Percentiles rank a stretch among this genome's conserved stretches.
These are phyloP conservation scores for Epistrophe eligans DNA, from an alignment of 2,888 invertebrate species.

Conservation along the genomic window DNA sequence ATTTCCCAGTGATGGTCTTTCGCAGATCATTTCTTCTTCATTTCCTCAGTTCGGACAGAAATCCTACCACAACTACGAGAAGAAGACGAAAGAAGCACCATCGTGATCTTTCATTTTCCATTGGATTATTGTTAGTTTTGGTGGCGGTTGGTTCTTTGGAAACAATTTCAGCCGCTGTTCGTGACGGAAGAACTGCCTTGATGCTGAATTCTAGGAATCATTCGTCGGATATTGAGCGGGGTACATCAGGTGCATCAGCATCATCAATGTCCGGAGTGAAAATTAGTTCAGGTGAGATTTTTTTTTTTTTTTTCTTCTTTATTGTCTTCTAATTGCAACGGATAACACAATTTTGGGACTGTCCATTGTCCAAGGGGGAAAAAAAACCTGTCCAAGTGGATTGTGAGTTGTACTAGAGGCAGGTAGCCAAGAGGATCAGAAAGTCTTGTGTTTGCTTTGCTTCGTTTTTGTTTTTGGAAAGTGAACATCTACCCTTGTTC, in stretches of 20 bases:
- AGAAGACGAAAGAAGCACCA: slow-evolving; percentile 50
- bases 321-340: slow-evolving; percentile 29
- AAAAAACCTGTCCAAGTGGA: slow-evolving; percentile 33
- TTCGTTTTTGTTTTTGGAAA: slow-evolving; percentile 16
- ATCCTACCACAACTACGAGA: slow-evolving; percentile 23
- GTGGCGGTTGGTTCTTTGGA: slow-evolving; percentile 52
- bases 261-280: slow-evolving; percentile 55
- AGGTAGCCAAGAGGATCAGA: slow-evolving; percentile 15
- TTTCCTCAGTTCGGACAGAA: slow-evolving; percentile 18
- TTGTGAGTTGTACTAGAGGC: not conserved
- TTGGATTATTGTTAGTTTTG: slow-evolving; percentile 70
- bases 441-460: slow-evolving; percentile 8
- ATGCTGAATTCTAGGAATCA: slow-evolving; percentile 73
- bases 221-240: slow-evolving; percentile 58
- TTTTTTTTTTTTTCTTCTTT: slow-evolving; percentile 22
- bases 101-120: slow-evolving; percentile 35
- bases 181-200: slow-evolving; percentile 60
- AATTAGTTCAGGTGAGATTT: slow-evolving; percentile 71
- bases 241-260: slow-evolving; percentile 68
- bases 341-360: slow-evolving; percentile 40
- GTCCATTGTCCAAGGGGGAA: not conserved
- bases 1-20: slow-evolving; percentile 48
- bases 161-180: slow-evolving; percentile 63
- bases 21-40: slow-evolving; percentile 44
- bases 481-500: slow-evolving; percentile 15